Evolutionary conservation across 2,113 vertebrate genomes (phyloP), one percentile per base, ranked within the genome.

Genomic region (Onychorhynchus coronatus): DNA sequence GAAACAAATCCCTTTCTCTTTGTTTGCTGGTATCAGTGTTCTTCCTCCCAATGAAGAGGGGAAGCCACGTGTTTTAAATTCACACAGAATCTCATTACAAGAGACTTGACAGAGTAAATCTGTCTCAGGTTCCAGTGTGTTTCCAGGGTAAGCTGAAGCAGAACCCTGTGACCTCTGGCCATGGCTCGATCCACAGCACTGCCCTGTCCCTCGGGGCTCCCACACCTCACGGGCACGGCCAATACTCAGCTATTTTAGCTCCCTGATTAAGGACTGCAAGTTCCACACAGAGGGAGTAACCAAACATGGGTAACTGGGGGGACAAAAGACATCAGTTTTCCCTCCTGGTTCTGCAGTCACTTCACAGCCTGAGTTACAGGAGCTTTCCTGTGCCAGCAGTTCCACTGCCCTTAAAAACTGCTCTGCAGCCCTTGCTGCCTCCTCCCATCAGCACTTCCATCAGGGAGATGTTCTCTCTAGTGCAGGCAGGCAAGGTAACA

Each of bases 21-120:
- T 8, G 17, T 50, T 70, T 8, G 3, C 11, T 9, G 10, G 33
- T 30, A 13, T 10, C 81, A 31, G 3, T 3, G 11, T 41, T 63
- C 22, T 31, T 41, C 31, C 65, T 70, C 35, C 41, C 47, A 28
- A 21, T 0, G 27, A 22, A 12, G 47, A 41, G 37, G 20, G 42
- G 30, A 15, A 30, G 33, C 3, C 19, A 6, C 2, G 3, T 10
- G 44, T 27, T 49, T 42, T 10, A 11, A 68, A 20, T 16, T 50
- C 56, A 68, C 33, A 6, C 25, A 19, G 39, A 39, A 28, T 5
- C 35, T 35, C n/a, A 1, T 16, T 4, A 21, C 22, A 11, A 21
- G 31, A 41, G 61, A 27, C 10, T 0, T 2, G 31, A 8, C 15
- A 41, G 0, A 11, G 31, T 5, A 12, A 10, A 3, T 3, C 6